Evolutionary conservation across 2,888 invertebrate species (phyloP).

Genomic region (Ophion obscuratus): DNA sequence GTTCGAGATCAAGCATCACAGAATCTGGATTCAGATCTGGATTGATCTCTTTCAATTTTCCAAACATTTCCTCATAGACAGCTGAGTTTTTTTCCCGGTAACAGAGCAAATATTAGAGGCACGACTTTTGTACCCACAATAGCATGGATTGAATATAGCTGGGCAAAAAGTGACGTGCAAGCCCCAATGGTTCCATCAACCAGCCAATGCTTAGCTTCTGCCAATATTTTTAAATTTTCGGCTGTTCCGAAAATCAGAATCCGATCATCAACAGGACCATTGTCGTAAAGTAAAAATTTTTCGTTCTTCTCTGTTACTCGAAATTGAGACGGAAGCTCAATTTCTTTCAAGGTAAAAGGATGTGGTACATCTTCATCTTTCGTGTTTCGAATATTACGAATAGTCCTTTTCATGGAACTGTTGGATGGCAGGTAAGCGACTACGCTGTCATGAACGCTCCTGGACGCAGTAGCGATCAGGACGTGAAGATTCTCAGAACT

Average conservation of each 20-base stretch:
- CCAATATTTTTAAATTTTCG: constrained; percentile 15
- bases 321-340: constrained; percentile 18
- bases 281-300: constrained; percentile 23
- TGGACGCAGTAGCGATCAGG: constrained; percentile 29
- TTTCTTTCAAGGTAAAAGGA: constrained; percentile 2
- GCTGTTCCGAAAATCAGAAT: constrained; percentile 25
- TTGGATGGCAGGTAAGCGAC: constrained; percentile 23
- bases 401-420: constrained; percentile 21
- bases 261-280: constrained; percentile 16
- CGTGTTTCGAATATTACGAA: constrained; percentile 12
- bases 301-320: constrained; percentile 16
- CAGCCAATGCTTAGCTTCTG: constrained; percentile 22
- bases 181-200: constrained; percentile 14
- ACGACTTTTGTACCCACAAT: constrained; percentile 17
- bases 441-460: constrained; percentile 25
- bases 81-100: constrained; percentile 15
- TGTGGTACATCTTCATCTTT: background rate
- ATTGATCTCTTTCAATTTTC: constrained; percentile 19
- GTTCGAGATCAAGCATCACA: constrained; percentile 29
- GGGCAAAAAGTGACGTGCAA: constrained; percentile 5
- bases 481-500: constrained; percentile 40
- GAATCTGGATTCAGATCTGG: constrained; percentile 25
- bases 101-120: constrained; percentile 9
- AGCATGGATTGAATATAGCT: constrained; percentile 25
- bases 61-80: constrained; percentile 27